Evolutionary conservation across 2,888 invertebrate genomes (phyloP).

Genomic region (Tipula unca): DNA sequence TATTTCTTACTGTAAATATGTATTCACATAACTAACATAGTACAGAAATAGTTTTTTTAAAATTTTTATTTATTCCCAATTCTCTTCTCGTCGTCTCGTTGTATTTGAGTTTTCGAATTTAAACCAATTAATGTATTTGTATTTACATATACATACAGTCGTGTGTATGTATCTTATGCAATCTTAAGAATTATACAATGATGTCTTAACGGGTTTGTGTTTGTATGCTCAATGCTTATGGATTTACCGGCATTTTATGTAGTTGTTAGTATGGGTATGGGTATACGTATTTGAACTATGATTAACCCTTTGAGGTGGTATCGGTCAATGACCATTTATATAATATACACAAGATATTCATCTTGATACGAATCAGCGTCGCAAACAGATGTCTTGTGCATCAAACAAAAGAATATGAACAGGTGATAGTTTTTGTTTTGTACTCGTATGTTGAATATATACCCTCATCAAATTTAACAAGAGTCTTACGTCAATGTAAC

Average conservation of each 20-base stretch:
- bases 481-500: not conserved
- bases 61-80: no score
- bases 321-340: not conserved
- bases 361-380: not conserved
- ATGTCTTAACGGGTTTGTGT: not conserved
- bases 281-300: not conserved
- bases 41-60: not conserved
- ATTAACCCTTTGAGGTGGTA: constrained; percentile 14
- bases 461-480: not conserved
- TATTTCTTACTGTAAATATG: not conserved
- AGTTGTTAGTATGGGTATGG: not conserved
- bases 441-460: not conserved
- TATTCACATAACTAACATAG: not conserved
- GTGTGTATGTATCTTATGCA: not conserved
- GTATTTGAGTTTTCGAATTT: not conserved
- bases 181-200: not conserved
- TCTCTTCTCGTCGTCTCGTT: not conserved
- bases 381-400: not conserved
- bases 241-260: not conserved
- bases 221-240: not conserved
- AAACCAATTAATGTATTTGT: not conserved
- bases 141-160: not conserved
- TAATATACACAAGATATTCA: not conserved
- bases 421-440: not conserved
- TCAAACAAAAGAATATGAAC: not conserved